These are phyloP conservation scores for Nomada ferruginata DNA, from an alignment of 2,888 invertebrate species.

Conservation along the genomic window DNA sequence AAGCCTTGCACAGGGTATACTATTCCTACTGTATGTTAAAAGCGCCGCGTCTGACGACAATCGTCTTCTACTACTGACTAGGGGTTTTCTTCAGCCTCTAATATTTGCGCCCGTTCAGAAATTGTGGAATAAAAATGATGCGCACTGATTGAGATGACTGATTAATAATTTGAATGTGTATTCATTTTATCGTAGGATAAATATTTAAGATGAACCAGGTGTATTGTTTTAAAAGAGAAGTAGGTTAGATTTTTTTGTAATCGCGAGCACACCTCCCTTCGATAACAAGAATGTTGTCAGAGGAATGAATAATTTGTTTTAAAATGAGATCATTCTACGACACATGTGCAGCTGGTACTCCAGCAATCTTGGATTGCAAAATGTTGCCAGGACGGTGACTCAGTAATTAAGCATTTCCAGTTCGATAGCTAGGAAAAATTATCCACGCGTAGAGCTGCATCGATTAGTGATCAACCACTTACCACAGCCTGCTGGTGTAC, in stretches of 20 bases:
- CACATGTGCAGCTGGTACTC: neutral
- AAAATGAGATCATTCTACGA: neutral
- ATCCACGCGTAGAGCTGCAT: conserved; percentile 24
- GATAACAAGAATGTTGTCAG: neutral
- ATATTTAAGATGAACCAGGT: neutral
- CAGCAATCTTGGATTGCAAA: conserved; percentile 10
- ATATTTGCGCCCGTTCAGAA: too few species aligned
- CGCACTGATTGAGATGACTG: too few species aligned
- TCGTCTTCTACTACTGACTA: neutral
- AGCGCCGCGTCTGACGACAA: neutral
- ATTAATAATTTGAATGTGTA: too few species aligned
- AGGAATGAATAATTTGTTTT: neutral
- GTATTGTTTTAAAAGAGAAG: neutral
- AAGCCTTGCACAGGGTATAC: neutral
- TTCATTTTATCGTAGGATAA: neutral
- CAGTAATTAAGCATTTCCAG: conserved; percentile 48
- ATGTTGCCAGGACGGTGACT: conserved; percentile 34
- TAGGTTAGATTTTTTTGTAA: conserved; percentile 1
- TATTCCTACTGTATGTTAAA: neutral
- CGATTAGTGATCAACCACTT: conserved; percentile 23
- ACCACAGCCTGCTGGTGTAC: neutral
- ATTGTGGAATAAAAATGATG: neutral
- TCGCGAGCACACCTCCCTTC: neutral
- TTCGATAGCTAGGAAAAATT: conserved; percentile 36
- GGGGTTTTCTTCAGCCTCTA: neutral